phyloP scores from a whole-genome alignment of 2,113 vertebrate genomes.

The Ancistrus triradiatus region DNA sequence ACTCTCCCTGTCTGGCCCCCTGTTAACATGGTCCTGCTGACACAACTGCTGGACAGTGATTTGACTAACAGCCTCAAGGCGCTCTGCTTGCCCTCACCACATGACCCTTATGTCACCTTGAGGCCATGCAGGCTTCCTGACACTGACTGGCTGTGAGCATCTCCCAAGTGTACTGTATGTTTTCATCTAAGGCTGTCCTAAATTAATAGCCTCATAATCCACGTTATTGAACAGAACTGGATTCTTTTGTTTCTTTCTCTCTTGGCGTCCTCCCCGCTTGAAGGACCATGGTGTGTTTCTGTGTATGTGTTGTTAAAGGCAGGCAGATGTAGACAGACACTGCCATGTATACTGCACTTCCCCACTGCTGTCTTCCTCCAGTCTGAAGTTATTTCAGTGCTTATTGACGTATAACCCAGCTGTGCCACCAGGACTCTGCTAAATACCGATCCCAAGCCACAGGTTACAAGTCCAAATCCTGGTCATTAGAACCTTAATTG shows the following conservation, averaged over 20 bases:
- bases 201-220: conserved; percentile 27
- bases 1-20: conserved; percentile 38
- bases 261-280: conserved; percentile 26
- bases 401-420: conserved; percentile 67
- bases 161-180: not conserved
- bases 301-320: not conserved
- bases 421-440: conserved; percentile 64
- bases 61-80: conserved; percentile 29
- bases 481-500: conserved; percentile 75
- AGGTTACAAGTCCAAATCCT: conserved; percentile 67
- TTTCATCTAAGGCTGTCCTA: not conserved
- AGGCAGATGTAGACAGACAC: conserved; percentile 43
- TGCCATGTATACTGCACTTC: conserved; percentile 43
- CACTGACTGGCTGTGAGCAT: not conserved
- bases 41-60: conserved; percentile 40
- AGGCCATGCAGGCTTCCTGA: conserved; percentile 15
- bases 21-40: conserved; percentile 29
- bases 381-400: conserved; percentile 67
- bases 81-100: conserved; percentile 47
- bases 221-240: conserved; percentile 28
- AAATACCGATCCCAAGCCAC: conserved; percentile 62
- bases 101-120: conserved; percentile 43
- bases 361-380: conserved; percentile 58
- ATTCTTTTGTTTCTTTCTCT: conserved; percentile 36
- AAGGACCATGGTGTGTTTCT: conserved; percentile 8